Evolutionary conservation across 1,140 invertebrate species (phyloP).

Genomic region (Bombus affinis): DNA sequence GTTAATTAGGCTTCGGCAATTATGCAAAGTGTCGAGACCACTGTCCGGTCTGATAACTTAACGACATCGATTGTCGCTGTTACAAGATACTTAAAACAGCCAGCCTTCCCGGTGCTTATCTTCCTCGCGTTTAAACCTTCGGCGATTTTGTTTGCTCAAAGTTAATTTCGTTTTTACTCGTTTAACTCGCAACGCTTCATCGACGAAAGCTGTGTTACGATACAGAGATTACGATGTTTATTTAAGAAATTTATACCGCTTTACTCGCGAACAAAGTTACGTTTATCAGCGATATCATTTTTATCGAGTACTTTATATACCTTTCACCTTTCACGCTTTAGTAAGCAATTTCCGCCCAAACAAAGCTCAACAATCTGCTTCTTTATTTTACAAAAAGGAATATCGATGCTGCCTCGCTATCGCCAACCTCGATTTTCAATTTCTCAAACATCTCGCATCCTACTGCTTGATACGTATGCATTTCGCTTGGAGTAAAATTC

Average conservation of each 20-base stretch:
- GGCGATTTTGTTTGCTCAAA: neutral
- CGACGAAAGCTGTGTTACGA: too few relatives aligned
- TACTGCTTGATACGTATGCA: neutral
- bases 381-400: neutral
- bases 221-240: neutral
- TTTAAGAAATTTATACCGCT: neutral
- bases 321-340: neutral
- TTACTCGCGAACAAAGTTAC: neutral
- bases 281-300: neutral
- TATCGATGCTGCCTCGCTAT: too few relatives aligned
- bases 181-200: neutral
- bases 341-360: neutral
- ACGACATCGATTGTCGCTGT: constrained; percentile 35
- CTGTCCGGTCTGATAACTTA: constrained; percentile 42
- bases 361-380: neutral
- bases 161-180: too few relatives aligned
- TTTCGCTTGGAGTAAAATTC: neutral
- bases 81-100: constrained; percentile 36
- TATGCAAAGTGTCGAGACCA: constrained; percentile 45
- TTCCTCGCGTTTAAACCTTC: neutral
- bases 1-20: constrained; percentile 54
- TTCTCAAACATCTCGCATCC: neutral
- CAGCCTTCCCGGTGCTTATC: neutral
- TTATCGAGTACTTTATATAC: neutral
- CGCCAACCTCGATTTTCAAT: neutral